Evolutionary conservation across 2,888 invertebrate genomes (phyloP), one percentile per base, ranked within the genome.

Genomic region (Ectemnius lituratus): DNA sequence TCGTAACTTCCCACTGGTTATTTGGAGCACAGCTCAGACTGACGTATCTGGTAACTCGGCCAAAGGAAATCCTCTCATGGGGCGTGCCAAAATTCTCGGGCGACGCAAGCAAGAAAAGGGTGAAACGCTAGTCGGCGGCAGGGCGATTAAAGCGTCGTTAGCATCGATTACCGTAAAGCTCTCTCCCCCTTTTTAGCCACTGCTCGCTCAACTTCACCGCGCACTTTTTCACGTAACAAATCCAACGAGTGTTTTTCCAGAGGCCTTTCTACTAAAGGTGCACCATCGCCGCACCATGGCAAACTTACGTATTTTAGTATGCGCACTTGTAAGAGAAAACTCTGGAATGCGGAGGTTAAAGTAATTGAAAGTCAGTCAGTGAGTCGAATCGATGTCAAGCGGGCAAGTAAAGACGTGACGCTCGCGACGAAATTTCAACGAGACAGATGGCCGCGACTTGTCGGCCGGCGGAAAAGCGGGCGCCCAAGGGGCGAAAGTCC

Each of bases 101-200:
- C 16, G 68, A 60, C 66, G 63, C 28, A 64, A 13, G 27, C 49
- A 63, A 64, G 71, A 66, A 73, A 64, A 73, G 57, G 73, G 66
- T 67, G 72, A 72, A 74, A 72, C 68, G 70, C 49, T 67, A 68
- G 62, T 70, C 73, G 74, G 63, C 67, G 56, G 56, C 60, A 67
- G 70, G 70, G 72, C 79, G 74, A 84, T 86, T 81, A 81, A 83
- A 85, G 73, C 80, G 66, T 85, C 85, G 77, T 86, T 86, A 86
- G 84, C 84, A 84, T 85, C 84, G 84, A 86, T 86, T 83, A 84
- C 79, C 71, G 67, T 47, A 60, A 77, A 70, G 68, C 73, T 79
- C 68, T 27, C 16, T 23, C 58, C 58, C 60, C 37, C 8, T 37
- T 37, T 37, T 37, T 37, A 37, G 8, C 37, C 37, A 37, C 8